Conservation (phyloP, 2,888 invertebrate species). For the Ptilodon capucinus region DNA sequence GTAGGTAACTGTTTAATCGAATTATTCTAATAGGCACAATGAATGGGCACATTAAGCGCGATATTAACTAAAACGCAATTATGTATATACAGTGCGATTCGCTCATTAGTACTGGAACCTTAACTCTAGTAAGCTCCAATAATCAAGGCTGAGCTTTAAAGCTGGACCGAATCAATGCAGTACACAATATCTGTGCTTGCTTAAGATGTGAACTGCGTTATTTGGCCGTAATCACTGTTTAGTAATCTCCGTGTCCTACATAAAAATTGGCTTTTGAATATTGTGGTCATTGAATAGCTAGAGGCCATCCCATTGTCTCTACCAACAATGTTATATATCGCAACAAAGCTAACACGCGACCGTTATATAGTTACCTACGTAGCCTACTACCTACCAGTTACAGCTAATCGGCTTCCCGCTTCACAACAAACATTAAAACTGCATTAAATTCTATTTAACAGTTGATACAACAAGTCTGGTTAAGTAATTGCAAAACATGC, state of each 20-base stretch:
- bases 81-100: neutral
- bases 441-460: conserved; percentile 74
- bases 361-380: no score
- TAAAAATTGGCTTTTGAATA: conserved; percentile 49
- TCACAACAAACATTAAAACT: conserved; percentile 72
- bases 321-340: conserved; percentile 54
- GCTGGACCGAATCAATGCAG: neutral
- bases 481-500: conserved; percentile 62
- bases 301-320: conserved; percentile 57
- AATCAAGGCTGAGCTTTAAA: neutral
- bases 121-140: neutral
- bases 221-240: conserved; percentile 33
- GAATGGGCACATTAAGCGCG: neutral
- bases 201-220: conserved; percentile 37
- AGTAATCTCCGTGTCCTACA: conserved; percentile 50
- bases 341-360: conserved; percentile 54
- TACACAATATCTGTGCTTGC: conserved; percentile 25
- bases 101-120: neutral
- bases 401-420: conserved; percentile 61
- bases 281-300: conserved; percentile 45
- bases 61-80: neutral
- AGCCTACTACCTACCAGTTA: conserved; percentile 36
- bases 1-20: neutral
- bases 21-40: neutral
- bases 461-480: conserved; percentile 56